Conservation (phyloP, 2,888 invertebrate species). For the Callimorpha dominula region DNA sequence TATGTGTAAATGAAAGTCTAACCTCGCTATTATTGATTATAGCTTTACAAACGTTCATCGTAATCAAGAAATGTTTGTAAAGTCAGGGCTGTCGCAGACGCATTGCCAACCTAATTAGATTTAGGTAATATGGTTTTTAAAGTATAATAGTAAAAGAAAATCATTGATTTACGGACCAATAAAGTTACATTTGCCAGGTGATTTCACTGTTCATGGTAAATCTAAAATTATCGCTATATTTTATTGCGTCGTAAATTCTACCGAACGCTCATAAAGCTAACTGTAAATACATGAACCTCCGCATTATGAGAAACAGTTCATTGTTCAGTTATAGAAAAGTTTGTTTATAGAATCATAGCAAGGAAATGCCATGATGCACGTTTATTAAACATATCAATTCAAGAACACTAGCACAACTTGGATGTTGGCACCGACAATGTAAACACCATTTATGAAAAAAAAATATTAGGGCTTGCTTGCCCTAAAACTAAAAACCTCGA, state of each 20-base stretch:
- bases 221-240: slow-evolving; percentile 4
- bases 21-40: too few relatives aligned
- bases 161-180: not conserved
- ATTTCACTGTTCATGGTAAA: slow-evolving; percentile 1
- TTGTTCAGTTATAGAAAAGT: slow-evolving; percentile 5
- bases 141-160: too few relatives aligned
- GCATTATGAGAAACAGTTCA: slow-evolving; percentile 7
- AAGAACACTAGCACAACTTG: not conserved
- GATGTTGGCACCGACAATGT: not conserved
- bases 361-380: slow-evolving; percentile 7
- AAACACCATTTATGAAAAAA: not conserved
- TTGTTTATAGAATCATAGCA: slow-evolving; percentile 7
- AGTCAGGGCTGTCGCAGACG: too few relatives aligned
- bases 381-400: not conserved
- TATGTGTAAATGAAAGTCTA: too few relatives aligned
- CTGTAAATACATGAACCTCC: not conserved
- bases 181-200: not conserved
- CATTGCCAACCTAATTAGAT: too few relatives aligned
- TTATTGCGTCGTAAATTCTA: not conserved
- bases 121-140: too few relatives aligned
- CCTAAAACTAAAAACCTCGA: too few relatives aligned
- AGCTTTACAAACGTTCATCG: too few relatives aligned
- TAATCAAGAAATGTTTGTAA: too few relatives aligned
- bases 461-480: too few relatives aligned
- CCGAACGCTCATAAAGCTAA: not conserved